Evolutionary conservation across 2,888 invertebrate species (phyloP).

Genomic region (Andrena trimmerana): DNA sequence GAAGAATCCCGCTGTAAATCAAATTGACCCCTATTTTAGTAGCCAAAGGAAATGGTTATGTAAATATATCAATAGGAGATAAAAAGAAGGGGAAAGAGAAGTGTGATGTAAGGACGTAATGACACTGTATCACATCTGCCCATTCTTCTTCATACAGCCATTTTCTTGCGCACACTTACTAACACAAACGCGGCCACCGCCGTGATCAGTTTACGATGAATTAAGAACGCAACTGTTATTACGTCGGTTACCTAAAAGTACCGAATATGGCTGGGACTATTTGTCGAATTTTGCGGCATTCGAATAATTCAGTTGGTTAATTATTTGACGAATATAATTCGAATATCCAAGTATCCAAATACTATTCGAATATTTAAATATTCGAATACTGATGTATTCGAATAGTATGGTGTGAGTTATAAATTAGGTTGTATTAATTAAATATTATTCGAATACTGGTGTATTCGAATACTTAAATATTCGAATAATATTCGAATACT

Average conservation of each 20-base stretch:
- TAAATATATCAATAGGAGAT: conserved; percentile 34
- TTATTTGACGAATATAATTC: too few species aligned
- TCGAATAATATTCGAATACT: too few species aligned
- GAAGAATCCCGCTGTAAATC: conserved; percentile 24
- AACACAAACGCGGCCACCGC: background rate
- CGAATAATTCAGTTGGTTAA: too few species aligned
- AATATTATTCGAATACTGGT: too few species aligned
- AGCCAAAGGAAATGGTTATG: conserved; percentile 39
- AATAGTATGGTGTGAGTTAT: too few species aligned
- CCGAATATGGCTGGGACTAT: too few species aligned
- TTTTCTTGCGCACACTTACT: background rate
- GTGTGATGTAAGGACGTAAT: conserved; percentile 36
- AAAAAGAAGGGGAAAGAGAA: background rate
- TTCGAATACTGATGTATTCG: too few species aligned
- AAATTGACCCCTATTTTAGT: conserved; percentile 54
- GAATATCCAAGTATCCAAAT: too few species aligned
- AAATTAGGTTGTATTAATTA: too few species aligned
- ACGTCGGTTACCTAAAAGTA: background rate
- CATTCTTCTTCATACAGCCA: conserved; percentile 3
- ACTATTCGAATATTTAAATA: too few species aligned
- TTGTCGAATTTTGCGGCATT: too few species aligned
- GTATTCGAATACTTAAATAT: too few species aligned
- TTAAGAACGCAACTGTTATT: background rate
- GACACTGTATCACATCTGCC: background rate
- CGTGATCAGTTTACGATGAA: background rate